These are phyloP conservation scores for Galaxea fascicularis DNA, from an alignment of 92 coral and sea anemone species.

Conservation along the genomic window DNA sequence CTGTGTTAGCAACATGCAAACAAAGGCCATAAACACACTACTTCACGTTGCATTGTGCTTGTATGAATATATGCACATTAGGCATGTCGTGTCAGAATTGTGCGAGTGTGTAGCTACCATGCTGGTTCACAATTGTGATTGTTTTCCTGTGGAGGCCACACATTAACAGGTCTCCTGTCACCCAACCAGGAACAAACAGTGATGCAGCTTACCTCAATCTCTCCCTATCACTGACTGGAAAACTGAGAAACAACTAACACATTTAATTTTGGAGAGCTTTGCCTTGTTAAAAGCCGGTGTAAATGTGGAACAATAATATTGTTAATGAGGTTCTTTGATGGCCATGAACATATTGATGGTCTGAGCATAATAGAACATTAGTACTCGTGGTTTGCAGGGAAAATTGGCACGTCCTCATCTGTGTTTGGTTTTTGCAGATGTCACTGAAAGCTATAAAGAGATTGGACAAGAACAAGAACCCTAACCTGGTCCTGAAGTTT, in stretches of 20 bases:
- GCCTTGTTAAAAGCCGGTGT: neutral
- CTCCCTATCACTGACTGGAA: neutral
- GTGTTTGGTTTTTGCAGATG: conserved; percentile 32
- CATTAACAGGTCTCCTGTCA: no score
- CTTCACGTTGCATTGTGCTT: no score
- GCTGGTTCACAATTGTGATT: no score
- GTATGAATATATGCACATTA: no score
- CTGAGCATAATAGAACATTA: neutral
- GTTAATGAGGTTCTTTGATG: neutral
- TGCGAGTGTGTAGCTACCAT: no score
- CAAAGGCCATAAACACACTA: no score
- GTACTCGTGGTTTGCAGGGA: neutral
- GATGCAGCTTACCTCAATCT: neutral
- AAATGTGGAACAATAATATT: neutral
- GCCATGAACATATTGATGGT: neutral
- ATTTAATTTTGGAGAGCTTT: no score
- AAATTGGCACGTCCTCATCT: neutral
- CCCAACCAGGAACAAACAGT: neutral
- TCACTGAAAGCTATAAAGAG: conserved; percentile 44
- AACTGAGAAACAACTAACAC: neutral
- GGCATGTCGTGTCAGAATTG: no score
- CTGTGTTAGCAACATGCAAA: no score
- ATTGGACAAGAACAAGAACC: conserved; percentile 40
- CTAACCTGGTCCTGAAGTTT: conserved; percentile 62
- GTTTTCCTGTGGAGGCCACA: no score